These are phyloP conservation scores for Pygoscelis adeliae DNA, from an alignment of 2,113 vertebrate genomes.

Conservation along the genomic window DNA sequence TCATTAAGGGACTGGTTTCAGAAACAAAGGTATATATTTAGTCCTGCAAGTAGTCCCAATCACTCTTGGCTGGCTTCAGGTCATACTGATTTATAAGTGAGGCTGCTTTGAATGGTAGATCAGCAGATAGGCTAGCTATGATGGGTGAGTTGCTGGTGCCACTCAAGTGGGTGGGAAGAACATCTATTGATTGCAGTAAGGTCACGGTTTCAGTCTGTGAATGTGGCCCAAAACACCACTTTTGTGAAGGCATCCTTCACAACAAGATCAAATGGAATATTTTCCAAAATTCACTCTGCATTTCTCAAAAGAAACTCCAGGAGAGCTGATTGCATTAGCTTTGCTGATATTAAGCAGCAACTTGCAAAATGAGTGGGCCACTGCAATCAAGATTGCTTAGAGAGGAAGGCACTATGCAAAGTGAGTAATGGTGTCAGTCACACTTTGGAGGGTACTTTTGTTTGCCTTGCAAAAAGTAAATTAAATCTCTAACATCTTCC, in stretches of 20 bases:
- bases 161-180: background rate
- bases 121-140: background rate
- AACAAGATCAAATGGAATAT: background rate
- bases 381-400: background rate
- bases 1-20: background rate
- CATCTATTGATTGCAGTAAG: background rate
- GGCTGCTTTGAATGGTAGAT: background rate
- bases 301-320: background rate
- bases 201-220: background rate
- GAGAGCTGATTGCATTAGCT: background rate
- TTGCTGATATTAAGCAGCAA: background rate
- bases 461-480: slow-evolving; percentile 20
- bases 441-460: background rate
- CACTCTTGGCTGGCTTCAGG: background rate
- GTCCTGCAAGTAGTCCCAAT: background rate
- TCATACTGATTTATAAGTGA: background rate
- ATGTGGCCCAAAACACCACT: background rate
- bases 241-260: background rate
- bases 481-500: background rate
- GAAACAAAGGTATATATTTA: slow-evolving; percentile 13
- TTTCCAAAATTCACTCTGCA: background rate
- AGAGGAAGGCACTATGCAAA: background rate
- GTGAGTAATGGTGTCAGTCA: background rate
- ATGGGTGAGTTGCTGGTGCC: background rate
- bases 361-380: background rate